Evolutionary conservation across 2,113 vertebrate species (phyloP), one percentile per base, ranked within the genome.

Genomic region (Ardeotis arabs): DNA sequence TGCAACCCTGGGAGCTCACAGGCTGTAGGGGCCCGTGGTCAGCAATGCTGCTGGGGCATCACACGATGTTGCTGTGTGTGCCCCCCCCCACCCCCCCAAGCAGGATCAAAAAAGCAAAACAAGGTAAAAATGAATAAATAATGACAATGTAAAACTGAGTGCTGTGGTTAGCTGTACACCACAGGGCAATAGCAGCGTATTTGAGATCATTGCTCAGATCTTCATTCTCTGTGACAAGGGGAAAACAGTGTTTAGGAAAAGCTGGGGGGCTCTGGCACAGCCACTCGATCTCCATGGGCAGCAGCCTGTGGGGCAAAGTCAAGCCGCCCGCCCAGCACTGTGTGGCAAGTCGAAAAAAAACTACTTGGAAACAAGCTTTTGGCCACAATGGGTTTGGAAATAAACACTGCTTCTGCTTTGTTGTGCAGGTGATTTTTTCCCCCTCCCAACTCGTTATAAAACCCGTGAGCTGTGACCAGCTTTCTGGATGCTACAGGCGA

Each of bases 1-100:
- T 45, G 29, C 12, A 13, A 35, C 20, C n/a, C 4, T 0, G 0
- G 35, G 47, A 86, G 27, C 53, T 74, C 29, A n/a, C 0, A 0
- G 49, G 19, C 58, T 62, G 4, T 33, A 62, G 24, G 14, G 18
- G 9, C 12, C 39, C 7, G 4, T 21, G 39, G 37, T 50, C 45
- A 64, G 52, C 14, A 59, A 9, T 1, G 7, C 62, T 12, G 4
- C 47, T 68, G 49, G 49, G 27, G 29, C 35, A 39, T 49, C 55
- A 44, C 35, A 35, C 5, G 4, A 8, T 0, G 0, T 35, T 4
- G 1, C 25, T 25, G 6, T 15, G 41, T 15, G 49, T 41, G 19
- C 37, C 37, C 20, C 8, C 19, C 16, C 0, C 0, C 69, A 39
- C 21, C 29, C 15, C 35, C 18, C 5, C 27, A 58, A 23, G 35